These are phyloP conservation scores for Himalopsyche anomala DNA, from an alignment of 2,888 invertebrate genomes.

Conservation along the genomic window DNA sequence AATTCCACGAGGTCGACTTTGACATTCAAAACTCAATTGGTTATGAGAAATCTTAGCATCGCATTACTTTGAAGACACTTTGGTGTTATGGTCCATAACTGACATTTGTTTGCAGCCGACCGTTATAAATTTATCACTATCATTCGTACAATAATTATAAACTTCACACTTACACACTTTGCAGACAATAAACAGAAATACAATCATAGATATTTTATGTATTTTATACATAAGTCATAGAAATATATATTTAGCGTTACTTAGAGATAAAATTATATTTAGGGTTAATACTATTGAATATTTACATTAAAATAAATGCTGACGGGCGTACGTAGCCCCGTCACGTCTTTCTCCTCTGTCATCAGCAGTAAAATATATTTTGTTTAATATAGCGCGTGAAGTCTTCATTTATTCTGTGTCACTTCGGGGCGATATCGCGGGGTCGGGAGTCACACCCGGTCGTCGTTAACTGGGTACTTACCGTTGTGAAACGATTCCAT, in stretches of 20 bases:
- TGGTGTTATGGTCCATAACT: too few relatives aligned
- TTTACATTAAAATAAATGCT: constrained; percentile 56
- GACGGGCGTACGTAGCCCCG: not conserved
- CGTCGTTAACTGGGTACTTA: constrained; percentile 29
- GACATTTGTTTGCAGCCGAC: too few relatives aligned
- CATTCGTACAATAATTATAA: constrained; percentile 10
- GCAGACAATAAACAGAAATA: not conserved
- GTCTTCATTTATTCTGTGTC: not conserved
- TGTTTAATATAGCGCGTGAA: constrained; percentile 38
- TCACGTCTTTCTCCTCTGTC: not conserved
- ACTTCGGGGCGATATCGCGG: constrained; percentile 4
- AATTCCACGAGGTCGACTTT: too few relatives aligned
- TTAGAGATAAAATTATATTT: not conserved
- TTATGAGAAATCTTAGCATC: too few relatives aligned
- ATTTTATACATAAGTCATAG: constrained; percentile 15
- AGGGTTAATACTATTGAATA: constrained; percentile 50
- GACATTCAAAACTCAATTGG: too few relatives aligned
- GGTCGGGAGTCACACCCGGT: not conserved
- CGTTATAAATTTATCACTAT: too few relatives aligned
- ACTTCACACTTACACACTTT: not conserved
- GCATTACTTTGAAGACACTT: too few relatives aligned
- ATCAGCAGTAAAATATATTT: constrained; percentile 16
- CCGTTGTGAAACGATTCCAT: not conserved
- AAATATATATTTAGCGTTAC: not conserved
- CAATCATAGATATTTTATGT: constrained; percentile 1